These are phyloP conservation scores for Bathynomus jamesi DNA, from an alignment of 1,140 invertebrate genomes.

Conservation along the genomic window DNA sequence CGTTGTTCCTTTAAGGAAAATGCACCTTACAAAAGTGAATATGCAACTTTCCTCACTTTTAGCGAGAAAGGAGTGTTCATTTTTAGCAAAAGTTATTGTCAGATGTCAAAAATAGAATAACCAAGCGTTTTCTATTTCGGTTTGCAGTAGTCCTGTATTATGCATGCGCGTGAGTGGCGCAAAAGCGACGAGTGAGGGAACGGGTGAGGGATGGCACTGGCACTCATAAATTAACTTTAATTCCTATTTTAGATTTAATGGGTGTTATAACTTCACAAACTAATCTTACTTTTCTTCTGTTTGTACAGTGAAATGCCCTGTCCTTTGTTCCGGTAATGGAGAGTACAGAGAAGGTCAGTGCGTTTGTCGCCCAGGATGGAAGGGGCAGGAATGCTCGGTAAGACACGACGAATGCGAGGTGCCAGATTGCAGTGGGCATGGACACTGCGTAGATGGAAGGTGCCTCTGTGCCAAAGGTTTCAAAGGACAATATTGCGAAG, in stretches of 20 bases:
- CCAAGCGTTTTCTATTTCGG: no score
- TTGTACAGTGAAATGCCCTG: constrained; percentile 75
- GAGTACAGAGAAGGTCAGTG: constrained; percentile 94
- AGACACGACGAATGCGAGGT: constrained; percentile 63
- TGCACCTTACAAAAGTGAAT: no score
- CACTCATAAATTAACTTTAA: not conserved
- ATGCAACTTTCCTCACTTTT: no score
- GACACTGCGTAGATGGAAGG: constrained; percentile 88
- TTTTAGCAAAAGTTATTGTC: no score
- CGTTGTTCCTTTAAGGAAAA: no score
- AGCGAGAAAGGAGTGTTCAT: no score
- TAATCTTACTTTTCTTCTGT: not conserved
- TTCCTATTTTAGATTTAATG: not conserved
- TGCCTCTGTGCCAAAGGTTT: constrained; percentile 87
- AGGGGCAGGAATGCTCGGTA: constrained; percentile 85
- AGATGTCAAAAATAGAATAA: no score
- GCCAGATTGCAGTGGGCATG: constrained; percentile 88
- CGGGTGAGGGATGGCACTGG: not conserved
- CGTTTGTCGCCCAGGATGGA: constrained; percentile 93
- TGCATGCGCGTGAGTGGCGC: no score
- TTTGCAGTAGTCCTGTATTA: no score
- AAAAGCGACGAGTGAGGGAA: no score
- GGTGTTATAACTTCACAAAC: constrained; percentile 1
- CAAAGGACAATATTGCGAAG: constrained; percentile 84
- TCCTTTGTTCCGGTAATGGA: constrained; percentile 87